Evolutionary conservation across 1,140 invertebrate genomes (phyloP).

Genomic region (Capitella teleta): DNA sequence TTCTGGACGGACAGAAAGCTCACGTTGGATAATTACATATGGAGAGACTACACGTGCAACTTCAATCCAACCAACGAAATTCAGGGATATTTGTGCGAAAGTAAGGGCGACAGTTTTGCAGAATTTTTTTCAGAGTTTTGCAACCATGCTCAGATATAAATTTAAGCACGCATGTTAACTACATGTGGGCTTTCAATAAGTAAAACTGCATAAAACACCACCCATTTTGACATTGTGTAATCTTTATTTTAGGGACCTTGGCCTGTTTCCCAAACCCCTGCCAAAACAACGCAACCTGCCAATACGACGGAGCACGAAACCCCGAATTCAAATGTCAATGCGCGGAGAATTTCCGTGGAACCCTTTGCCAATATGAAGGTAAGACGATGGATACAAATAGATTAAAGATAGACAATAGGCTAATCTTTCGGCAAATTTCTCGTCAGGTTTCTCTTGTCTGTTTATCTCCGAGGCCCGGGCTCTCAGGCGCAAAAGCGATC

Average conservation of each 20-base stretch:
- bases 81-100: slow-evolving; percentile 3
- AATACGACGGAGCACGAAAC: background rate
- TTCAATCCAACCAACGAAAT: slow-evolving; percentile 1
- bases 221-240: no score
- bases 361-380: slow-evolving; percentile 1
- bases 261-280: background rate
- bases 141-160: no score
- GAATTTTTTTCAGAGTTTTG: no score
- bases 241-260: background rate
- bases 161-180: no score
- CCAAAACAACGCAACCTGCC: slow-evolving; percentile 1
- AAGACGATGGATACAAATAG: background rate
- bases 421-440: no score
- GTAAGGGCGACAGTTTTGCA: no score
- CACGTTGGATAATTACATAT: background rate
- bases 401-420: no score
- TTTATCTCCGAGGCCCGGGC: no score
- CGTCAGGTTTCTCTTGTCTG: no score
- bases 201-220: no score
- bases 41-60: background rate
- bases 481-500: no score
- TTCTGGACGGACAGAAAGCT: background rate
- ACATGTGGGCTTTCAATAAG: no score
- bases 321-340: slow-evolving; percentile 2
- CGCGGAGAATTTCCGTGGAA: background rate